Conservation (phyloP, 2,113 vertebrate species). For the Sylvilagus bachmani region DNA sequence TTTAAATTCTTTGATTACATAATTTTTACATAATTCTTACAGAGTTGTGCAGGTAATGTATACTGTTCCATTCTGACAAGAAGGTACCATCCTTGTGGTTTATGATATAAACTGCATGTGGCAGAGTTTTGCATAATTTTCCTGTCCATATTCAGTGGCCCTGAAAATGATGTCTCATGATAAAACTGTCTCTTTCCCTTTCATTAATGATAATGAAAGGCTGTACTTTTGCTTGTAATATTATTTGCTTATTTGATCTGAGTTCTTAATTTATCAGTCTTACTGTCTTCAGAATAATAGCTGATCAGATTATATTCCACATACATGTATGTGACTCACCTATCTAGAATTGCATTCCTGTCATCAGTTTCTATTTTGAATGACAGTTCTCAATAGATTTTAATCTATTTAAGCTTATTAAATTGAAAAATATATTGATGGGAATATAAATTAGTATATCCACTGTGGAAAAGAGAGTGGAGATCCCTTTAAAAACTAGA, state of each 20-base stretch:
- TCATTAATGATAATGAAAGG: constrained; percentile 2
- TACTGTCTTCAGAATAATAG: constrained; percentile 4
- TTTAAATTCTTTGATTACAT: constrained; percentile 19
- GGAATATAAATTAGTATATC: no score
- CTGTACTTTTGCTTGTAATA: constrained; percentile 12
- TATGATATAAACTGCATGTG: neutral
- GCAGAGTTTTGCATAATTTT: neutral
- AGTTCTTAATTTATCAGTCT: neutral
- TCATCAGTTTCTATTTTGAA: constrained; percentile 18
- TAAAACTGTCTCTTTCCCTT: constrained; percentile 38
- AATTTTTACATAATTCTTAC: neutral
- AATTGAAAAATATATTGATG: neutral
- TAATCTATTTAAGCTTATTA: constrained; percentile 40
- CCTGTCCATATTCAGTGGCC: neutral
- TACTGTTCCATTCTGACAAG: neutral
- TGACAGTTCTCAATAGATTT: constrained; percentile 8
- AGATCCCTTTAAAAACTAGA: no score
- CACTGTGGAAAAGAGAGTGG: no score
- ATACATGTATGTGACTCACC: neutral
- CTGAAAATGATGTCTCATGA: constrained; percentile 9
- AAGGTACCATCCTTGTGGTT: neutral
- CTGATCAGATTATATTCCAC: neutral
- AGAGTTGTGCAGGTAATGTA: neutral
- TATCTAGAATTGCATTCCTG: constrained; percentile 11
- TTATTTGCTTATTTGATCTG: constrained; percentile 4